A percentile compares a stretch with the other conserved stretches of the same genome.
phyloP scores from a whole-genome alignment of 2,113 vertebrate species.

The Speoplatyrhinus poulsoni region DNA sequence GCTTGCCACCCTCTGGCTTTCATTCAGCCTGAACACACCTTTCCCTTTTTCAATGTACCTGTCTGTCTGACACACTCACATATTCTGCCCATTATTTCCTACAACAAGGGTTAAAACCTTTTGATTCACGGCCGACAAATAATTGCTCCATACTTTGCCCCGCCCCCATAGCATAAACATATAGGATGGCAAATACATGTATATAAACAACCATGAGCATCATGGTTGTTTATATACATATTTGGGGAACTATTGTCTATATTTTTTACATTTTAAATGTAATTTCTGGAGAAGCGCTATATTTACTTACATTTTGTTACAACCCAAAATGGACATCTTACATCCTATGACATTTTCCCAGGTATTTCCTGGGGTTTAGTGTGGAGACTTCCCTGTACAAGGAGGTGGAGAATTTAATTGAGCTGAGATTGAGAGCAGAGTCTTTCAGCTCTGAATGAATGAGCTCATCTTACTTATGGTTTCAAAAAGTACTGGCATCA shows the following conservation, averaged over 20 bases:
- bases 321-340: not conserved
- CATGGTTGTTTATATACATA: too few relatives aligned
- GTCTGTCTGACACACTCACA: not conserved
- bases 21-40: not conserved
- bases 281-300: too few relatives aligned
- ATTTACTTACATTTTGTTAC: too few relatives aligned
- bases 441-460: conserved; percentile 24
- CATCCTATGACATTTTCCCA: not conserved
- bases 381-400: conserved; percentile 10
- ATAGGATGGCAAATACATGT: not conserved
- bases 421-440: conserved; percentile 19
- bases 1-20: conserved; percentile 33
- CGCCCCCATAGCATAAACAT: not conserved
- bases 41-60: not conserved
- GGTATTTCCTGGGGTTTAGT: not conserved
- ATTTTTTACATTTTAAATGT: too few relatives aligned
- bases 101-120: too few relatives aligned
- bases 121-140: too few relatives aligned
- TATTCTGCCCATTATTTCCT: not conserved
- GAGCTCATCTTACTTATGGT: conserved; percentile 32
- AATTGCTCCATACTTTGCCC: too few relatives aligned
- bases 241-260: too few relatives aligned
- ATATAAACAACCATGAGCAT: too few relatives aligned
- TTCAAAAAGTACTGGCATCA: not conserved
- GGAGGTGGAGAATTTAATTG: conserved; percentile 18